Evolutionary conservation across 1,140 invertebrate species (phyloP).

Genomic region (Micrasema longulum): DNA sequence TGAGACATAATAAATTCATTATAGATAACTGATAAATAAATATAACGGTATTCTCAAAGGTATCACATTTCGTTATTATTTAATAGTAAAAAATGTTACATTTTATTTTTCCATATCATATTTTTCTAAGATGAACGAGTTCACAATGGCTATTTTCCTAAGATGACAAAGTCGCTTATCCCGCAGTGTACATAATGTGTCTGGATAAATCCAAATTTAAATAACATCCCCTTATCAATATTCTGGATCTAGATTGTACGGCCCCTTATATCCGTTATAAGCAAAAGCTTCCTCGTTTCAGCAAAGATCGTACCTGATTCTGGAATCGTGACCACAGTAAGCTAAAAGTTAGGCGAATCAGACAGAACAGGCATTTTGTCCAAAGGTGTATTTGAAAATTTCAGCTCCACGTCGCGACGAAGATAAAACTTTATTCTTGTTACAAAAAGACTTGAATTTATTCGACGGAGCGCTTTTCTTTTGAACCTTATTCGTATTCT

Average conservation of each 20-base stretch:
- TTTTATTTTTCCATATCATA: slow-evolving; percentile 5
- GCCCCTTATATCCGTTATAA: slow-evolving; percentile 35
- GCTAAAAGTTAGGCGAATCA: not conserved
- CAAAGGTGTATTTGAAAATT: slow-evolving; percentile 3
- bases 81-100: too few species aligned
- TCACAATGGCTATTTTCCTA: slow-evolving; percentile 14
- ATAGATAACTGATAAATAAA: too few species aligned
- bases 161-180: slow-evolving; percentile 22
- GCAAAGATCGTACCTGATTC: slow-evolving; percentile 38
- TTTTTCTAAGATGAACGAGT: slow-evolving; percentile 4
- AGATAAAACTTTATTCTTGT: too few species aligned
- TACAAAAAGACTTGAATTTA: too few species aligned
- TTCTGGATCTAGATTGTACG: slow-evolving; percentile 37
- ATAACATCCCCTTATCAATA: slow-evolving; percentile 40
- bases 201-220: slow-evolving; percentile 35
- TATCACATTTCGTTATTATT: too few species aligned
- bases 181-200: slow-evolving; percentile 23
- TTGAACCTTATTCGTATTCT: too few species aligned
- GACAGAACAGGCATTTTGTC: slow-evolving; percentile 7
- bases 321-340: not conserved
- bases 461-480: too few species aligned
- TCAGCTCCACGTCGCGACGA: not conserved
- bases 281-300: slow-evolving; percentile 32
- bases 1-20: too few species aligned
- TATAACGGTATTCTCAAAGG: too few species aligned